phyloP scores from a whole-genome alignment of 1,140 invertebrate genomes.

The Halyomorpha halys region DNA sequence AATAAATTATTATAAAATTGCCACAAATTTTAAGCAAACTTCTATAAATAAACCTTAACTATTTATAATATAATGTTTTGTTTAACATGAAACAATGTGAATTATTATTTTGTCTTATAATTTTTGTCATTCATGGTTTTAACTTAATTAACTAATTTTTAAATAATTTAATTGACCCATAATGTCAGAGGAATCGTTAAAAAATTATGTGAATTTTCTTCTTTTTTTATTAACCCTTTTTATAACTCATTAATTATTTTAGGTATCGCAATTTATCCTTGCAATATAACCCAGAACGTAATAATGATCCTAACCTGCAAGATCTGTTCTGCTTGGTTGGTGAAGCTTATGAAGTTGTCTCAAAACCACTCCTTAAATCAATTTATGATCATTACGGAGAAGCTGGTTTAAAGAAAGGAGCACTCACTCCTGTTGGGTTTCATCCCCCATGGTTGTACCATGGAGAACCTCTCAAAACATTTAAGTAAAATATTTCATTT shows the following conservation, averaged over 20 bases:
- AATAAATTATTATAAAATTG: too few relatives aligned
- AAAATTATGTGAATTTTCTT: background rate
- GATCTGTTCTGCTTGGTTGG: slow-evolving; percentile 40
- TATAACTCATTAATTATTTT: background rate
- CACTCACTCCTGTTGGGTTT: slow-evolving; percentile 50
- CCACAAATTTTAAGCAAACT: too few relatives aligned
- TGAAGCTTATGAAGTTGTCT: slow-evolving; percentile 74
- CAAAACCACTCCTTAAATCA: slow-evolving; percentile 54
- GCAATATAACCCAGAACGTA: slow-evolving; percentile 49
- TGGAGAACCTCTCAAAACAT: slow-evolving; percentile 74
- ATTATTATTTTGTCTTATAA: too few relatives aligned
- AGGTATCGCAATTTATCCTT: slow-evolving; percentile 52
- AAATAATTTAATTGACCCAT: too few relatives aligned
- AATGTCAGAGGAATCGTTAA: too few relatives aligned
- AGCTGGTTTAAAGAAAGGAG: slow-evolving; percentile 68
- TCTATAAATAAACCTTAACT: too few relatives aligned
- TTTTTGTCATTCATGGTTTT: too few relatives aligned
- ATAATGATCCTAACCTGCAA: slow-evolving; percentile 27
- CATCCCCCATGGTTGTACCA: slow-evolving; percentile 69
- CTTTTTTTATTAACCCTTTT: background rate
- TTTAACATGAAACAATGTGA: too few relatives aligned
- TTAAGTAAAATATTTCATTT: slow-evolving; percentile 38
- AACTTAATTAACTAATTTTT: too few relatives aligned
- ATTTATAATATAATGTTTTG: too few relatives aligned
- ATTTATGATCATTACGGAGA: slow-evolving; percentile 86